These are phyloP conservation scores for Digitonthophagus gazella DNA, from an alignment of 2,888 invertebrate species.

Conservation along the genomic window DNA sequence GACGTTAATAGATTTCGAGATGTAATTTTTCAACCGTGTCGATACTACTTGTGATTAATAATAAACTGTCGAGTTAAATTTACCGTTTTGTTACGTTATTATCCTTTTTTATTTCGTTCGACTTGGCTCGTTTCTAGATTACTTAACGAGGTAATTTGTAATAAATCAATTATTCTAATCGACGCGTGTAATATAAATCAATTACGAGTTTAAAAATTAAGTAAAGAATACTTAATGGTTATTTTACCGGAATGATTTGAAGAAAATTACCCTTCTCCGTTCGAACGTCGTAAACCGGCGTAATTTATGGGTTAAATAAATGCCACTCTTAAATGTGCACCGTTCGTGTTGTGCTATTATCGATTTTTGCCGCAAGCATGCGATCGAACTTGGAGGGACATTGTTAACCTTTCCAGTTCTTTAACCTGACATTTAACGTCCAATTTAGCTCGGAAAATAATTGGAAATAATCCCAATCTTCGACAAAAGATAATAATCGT, in stretches of 20 bases:
- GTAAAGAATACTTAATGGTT: background rate
- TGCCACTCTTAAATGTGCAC: background rate
- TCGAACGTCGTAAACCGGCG: background rate
- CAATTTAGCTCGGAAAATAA: background rate
- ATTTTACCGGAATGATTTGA: background rate
- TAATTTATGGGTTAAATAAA: background rate
- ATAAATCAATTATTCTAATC: background rate
- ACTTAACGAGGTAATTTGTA: background rate
- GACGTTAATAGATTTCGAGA: background rate
- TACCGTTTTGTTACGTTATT: background rate
- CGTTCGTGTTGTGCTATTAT: background rate
- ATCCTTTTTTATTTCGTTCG: no score
- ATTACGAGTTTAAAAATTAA: background rate
- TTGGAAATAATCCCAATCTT: background rate
- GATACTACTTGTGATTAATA: background rate
- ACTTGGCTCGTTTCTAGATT: no score
- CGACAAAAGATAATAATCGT: background rate
- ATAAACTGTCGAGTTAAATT: background rate
- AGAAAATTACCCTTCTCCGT: background rate
- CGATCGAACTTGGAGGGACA: background rate
- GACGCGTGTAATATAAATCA: background rate
- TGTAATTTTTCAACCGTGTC: background rate
- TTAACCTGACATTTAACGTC: background rate
- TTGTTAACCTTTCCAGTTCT: background rate
- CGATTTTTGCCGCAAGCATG: background rate